Evolutionary conservation across 2,113 vertebrate genomes (phyloP), one percentile per base, ranked within the genome.

Genomic region (Phylloscopus trochiloides): DNA sequence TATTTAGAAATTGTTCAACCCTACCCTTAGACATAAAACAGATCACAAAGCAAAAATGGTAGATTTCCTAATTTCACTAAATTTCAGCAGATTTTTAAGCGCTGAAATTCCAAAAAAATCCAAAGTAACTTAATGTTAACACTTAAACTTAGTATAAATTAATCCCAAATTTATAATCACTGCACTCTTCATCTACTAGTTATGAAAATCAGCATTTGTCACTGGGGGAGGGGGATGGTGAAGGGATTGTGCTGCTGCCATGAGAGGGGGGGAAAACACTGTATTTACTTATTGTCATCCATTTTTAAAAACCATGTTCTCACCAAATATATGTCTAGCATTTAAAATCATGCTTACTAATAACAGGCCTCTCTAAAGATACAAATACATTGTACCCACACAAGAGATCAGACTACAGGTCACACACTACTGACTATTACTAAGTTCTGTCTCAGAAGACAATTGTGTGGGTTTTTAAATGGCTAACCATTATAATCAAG

Each of bases 201-300:
- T 55, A 48, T 13, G 18, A 93, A 59, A 88, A 86, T 26, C 43
- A 71, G 20, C 24, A 50, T 66, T 92, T 21, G 13, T 13, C 59
- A n/a, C 0, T 54, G 8, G 6, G 4, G 3, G 7, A 28, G 3
- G 3, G 5, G 7, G 3, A 26, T 32, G 20, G 15, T 55, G 48
- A 76, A 55, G 14, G 31, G 34, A 47, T 15, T 21, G 26, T 26
- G 18, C 14, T 81, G 70, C 57, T 92, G 40, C 70, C 47, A 31
- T 19, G 7, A 34, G 21, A 88, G 7, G 58, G 20, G 16, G 17
- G 25, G 22, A 25, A 55, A 29, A 83, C 17, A 48, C 11, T 22
- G 1, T 29, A 34, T 48, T 86, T 55, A 38, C 11, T 47, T 51
- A 67, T 3, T 26, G 34, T 7, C 38, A 57, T 29, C 17, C 4